Percentiles rank a stretch among this genome's conserved stretches.
Conservation (phyloP, 2,888 invertebrate species). For the Tubulanus polymorphus region DNA sequence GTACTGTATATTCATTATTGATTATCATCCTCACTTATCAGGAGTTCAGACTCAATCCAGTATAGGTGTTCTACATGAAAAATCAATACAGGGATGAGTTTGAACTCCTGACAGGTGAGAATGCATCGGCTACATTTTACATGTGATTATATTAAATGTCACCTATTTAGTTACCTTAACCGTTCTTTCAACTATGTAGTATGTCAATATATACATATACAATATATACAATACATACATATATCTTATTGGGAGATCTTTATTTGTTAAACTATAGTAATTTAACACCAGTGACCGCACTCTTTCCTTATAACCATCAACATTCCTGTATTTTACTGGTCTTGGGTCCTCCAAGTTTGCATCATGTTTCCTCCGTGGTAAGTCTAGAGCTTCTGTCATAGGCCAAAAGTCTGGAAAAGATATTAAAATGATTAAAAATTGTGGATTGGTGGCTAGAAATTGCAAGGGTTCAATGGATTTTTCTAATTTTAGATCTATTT, state of each 20-base stretch:
- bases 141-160: too few relatives aligned
- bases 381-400: slow-evolving; percentile 8
- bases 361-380: not conserved
- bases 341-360: slow-evolving; percentile 10
- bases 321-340: slow-evolving; percentile 7
- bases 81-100: too few relatives aligned
- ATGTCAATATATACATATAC: slow-evolving; percentile 1
- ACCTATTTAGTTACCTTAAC: not conserved
- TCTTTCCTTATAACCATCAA: slow-evolving; percentile 10
- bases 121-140: too few relatives aligned
- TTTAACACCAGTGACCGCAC: slow-evolving; percentile 7
- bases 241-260: slow-evolving; percentile 4
- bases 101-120: too few relatives aligned
- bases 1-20: too few relatives aligned
- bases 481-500: too few relatives aligned
- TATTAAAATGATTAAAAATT: too few relatives aligned
- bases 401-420: not conserved
- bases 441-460: too few relatives aligned
- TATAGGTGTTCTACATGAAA: too few relatives aligned
- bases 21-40: too few relatives aligned
- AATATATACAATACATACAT: slow-evolving; percentile 5
- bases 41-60: too few relatives aligned
- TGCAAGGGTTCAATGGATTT: too few relatives aligned
- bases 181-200: slow-evolving; percentile 1
- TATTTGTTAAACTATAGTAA: not conserved